Evolutionary conservation across 2,797 vertebrate genomes (phyloP).

Genomic region (Peromyscus eremicus): DNA sequence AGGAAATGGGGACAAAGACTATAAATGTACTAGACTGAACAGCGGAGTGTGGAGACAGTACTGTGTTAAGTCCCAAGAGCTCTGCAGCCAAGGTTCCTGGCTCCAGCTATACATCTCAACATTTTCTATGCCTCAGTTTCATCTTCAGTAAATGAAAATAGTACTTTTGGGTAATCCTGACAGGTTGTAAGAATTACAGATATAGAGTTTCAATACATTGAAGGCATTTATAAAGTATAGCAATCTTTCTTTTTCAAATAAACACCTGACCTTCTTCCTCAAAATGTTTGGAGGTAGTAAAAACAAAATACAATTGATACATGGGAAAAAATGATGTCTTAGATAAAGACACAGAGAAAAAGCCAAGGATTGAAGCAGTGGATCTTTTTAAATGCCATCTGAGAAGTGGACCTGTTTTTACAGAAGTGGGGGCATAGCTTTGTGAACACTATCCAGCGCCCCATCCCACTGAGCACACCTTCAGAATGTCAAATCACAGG

Average conservation of each 20-base stretch:
- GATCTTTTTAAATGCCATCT: neutral
- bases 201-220: neutral
- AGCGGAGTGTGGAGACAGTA: neutral
- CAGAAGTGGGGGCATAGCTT: neutral
- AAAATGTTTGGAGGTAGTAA: slow-evolving; percentile 7
- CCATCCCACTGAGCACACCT: neutral
- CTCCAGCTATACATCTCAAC: neutral
- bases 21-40: neutral
- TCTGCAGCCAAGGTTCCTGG: neutral
- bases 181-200: neutral
- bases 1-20: neutral
- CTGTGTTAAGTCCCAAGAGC: neutral
- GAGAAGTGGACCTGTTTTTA: neutral
- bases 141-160: slow-evolving; percentile 39
- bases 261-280: neutral
- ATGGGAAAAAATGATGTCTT: neutral
- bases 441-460: neutral
- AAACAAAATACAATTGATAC: slow-evolving; percentile 56
- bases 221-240: neutral
- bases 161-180: neutral
- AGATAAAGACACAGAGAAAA: slow-evolving; percentile 42
- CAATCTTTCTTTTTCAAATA: slow-evolving; percentile 37
- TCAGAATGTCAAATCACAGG: neutral
- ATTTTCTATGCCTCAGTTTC: slow-evolving; percentile 3
- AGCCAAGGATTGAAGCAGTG: neutral